Evolutionary conservation across 1,140 invertebrate species (phyloP), one percentile per base, ranked within the genome.

Genomic region (Drosophila lini): DNA sequence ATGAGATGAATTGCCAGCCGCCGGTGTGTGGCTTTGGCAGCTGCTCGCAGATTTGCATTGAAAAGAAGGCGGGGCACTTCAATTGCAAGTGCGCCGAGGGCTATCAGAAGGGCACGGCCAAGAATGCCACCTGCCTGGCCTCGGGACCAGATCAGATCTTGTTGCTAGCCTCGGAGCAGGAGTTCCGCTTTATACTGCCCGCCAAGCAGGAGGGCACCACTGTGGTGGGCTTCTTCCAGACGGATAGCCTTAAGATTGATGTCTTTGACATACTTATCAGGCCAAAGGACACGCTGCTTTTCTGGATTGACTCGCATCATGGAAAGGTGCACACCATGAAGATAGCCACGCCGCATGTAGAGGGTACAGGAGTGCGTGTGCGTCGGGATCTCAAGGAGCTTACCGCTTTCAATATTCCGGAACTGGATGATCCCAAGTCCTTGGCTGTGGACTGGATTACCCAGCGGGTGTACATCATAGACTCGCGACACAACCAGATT

Each of bases 381-480:
- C 70, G 83, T 28, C 74, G 91, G 0, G 86, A 92, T 73, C 81
- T 92, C 8, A 92, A 92, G 53, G 90, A 92, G 42, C 55, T 92
- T 0, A 92, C 79, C 0, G 91, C 86, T 7, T 92, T 92, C 34
- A 88, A 91, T 90, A 92, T 92, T 25, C 91, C 91, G 10, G 80
- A 84, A 38, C 44, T 80, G 16, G 93, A 86, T 42, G 89, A 94
- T 56, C 96, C 97, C 0, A 94, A 96, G 80, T 96, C 96, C 13
- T 92, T 98, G 41, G 94, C 96, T 5, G 94, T 98, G 19, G 97
- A 98, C 92, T 97, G 96, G 94, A 93, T 96, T 6, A 94, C 95
- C 0, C 93, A 94, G 64, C 93, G 94, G 56, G 91, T 98, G 16
- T 98, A 97, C 92, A 96, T 96, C 92, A 94, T 96, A 7, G 96